Base-by-base conservation (phyloP, 2,888 invertebrate genomes). In the Portevinia maculata region DNA sequence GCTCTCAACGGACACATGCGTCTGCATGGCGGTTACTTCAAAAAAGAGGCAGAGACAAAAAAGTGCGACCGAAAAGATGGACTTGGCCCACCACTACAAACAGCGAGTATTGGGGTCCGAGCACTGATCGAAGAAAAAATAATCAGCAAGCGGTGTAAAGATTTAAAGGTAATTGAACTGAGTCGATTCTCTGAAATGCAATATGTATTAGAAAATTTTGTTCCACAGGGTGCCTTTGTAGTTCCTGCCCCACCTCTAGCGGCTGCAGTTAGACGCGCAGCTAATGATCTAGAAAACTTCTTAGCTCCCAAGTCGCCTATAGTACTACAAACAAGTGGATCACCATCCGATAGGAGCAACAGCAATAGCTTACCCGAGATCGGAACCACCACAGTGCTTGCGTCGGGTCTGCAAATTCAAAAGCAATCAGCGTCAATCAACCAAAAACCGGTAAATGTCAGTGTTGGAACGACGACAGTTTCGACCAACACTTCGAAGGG, bases 1-100 rank as follows among this genome's bases (percentile, higher is more conserved):
- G 99, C 99, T 28, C 94, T 99, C 70, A 99, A 99, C 91, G 99
- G 99, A 7, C 99, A 99, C 90, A 99, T 99, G 99, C 93, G 99
- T 87, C 93, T 99, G 84, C 99, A 99, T 90, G 99, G 99, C 48
- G 98, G 99, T 70, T 99, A 98, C 91, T 97, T 98, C 89, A 98
- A 98, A 91, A 97, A 97, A 95, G 96, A 97, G 89, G 94, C 96
- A 0, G 97, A 97, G 86, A 94, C 93, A 85, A 97, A 96, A 89
- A 97, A 97, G 89, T 92, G 93, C 87, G 96, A 97, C 86, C 97
- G 96, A 89, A 96, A 96, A 88, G 96, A 97, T 88, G 92, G 94
- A 1, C 93, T 93, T 15, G 96, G 96, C 4, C 96, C 97, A 4
- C 97, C 97, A 0, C 90, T 97, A 84, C 97, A 97, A 92, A 97